Conservation (phyloP, 2,113 vertebrate genomes). For the Rhynchomys soricoides region DNA sequence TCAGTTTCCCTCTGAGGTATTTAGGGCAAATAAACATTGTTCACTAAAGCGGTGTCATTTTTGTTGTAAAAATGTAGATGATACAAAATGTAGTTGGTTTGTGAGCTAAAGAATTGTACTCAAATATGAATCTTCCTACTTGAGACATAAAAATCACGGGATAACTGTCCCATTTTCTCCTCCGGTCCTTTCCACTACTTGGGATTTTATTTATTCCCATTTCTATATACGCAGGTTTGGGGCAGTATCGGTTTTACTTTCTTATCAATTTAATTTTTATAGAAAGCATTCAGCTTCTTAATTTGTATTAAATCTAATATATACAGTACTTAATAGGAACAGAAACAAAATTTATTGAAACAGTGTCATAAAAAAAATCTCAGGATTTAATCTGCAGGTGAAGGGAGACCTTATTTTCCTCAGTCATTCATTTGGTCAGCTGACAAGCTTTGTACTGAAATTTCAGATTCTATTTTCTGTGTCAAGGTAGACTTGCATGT, state of each 20-base stretch:
- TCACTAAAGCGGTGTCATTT: conserved; percentile 14
- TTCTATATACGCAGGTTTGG: not conserved
- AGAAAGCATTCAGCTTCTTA: not conserved
- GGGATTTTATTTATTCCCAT: conserved; percentile 9
- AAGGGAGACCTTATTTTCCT: not conserved
- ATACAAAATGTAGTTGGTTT: not conserved
- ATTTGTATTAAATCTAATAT: conserved; percentile 36
- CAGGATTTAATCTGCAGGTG: not conserved
- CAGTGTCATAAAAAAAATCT: not conserved
- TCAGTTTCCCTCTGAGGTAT: not conserved
- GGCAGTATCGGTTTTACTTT: not conserved
- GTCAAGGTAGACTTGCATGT: not conserved
- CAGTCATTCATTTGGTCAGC: not conserved
- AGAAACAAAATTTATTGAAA: not conserved
- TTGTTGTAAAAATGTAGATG: conserved; percentile 30
- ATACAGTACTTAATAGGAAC: not conserved
- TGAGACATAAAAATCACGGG: not conserved
- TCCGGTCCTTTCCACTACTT: conserved; percentile 23
- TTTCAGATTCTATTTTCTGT: not conserved
- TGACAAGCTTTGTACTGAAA: not conserved
- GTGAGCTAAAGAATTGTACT: conserved; percentile 11
- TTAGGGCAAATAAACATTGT: not conserved
- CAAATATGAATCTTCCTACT: not conserved
- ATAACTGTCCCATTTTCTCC: not conserved
- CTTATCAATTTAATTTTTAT: conserved; percentile 44